Evolutionary conservation across 2,797 vertebrate species (phyloP), one percentile per base, ranked within the genome.

Genomic region (Helostoma temminkii): DNA sequence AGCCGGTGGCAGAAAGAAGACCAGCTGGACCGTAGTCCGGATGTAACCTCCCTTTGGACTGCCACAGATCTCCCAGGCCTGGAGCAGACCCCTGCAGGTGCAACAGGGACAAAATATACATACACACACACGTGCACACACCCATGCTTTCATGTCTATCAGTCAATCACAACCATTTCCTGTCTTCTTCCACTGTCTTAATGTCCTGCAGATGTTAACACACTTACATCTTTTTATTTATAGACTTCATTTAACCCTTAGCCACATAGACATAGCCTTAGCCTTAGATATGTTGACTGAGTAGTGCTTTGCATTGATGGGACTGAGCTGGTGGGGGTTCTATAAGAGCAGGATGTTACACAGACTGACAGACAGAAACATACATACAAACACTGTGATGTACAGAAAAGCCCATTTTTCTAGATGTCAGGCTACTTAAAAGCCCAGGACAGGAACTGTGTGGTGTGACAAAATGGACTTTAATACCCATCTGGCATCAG

Each of bases 1-100:
- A 37, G 66, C 63, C 70, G 4, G 48, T 81, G 88, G 90, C 85
- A 87, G 86, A n/a, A n/a, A n/a, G 87, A 89, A 69, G 84, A 80
- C 24, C 82, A 68, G 59, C 74, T 18, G 39, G 63, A 32, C 9
- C 63, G 75, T 55, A 83, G 73, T 49, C 57, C 53, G 22, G 79
- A 88, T 24, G 71, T 52, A 43, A 71, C 72, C 57, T 74, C 80
- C 5, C 39, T 52, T 63, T 89, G 90, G 91, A 75, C 78, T 9
- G 69, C 70, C 22, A 61, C 80, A 2, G 71, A 77, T 12, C 74
- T 80, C 60, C 56, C 64, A 0, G 65, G 77, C 48, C 57, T 41
- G 1, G 60, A 82, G 14, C 64, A 68, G 76, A 70, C 71, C 80
- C 81, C 77, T 62, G 65, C 88, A 90, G 89, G 90, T 91, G 79